Conservation (phyloP, 2,888 invertebrate species). For the Ophion slaviceki region DNA sequence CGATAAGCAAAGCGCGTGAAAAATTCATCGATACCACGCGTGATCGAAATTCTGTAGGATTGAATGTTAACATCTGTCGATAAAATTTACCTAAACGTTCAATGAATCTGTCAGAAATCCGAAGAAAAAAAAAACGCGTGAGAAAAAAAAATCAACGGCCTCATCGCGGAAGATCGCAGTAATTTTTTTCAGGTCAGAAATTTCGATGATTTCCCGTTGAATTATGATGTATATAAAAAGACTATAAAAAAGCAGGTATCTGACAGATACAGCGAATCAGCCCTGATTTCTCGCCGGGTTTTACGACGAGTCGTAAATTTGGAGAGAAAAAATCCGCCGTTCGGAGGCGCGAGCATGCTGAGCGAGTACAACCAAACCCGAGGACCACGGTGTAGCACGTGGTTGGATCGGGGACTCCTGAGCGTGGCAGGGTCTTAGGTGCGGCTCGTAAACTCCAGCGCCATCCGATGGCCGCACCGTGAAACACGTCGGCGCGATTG, state of each 20-base stretch:
- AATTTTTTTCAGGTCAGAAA: neutral
- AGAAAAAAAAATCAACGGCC: too few relatives aligned
- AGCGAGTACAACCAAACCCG: conserved; percentile 71
- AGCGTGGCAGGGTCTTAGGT: conserved; percentile 74
- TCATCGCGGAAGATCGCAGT: too few relatives aligned
- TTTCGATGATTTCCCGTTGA: neutral
- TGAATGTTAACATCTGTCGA: too few relatives aligned
- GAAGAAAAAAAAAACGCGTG: too few relatives aligned
- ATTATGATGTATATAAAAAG: too few relatives aligned
- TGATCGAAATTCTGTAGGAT: too few relatives aligned
- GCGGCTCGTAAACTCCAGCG: conserved; percentile 77
- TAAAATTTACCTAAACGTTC: neutral
- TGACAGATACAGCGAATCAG: neutral
- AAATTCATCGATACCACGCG: too few relatives aligned
- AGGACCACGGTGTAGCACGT: conserved; percentile 74
- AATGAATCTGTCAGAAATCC: neutral
- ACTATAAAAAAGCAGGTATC: neutral
- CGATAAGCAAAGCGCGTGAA: neutral
- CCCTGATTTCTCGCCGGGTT: neutral
- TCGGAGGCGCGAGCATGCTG: neutral
- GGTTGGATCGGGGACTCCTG: conserved; percentile 62
- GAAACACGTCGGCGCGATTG: conserved; percentile 40
- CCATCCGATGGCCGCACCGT: conserved; percentile 73
- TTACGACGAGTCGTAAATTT: conserved; percentile 25
- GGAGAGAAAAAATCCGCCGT: neutral